Base-by-base conservation (phyloP, 1,140 invertebrate genomes). In the Mizuhopecten yessoensis region DNA sequence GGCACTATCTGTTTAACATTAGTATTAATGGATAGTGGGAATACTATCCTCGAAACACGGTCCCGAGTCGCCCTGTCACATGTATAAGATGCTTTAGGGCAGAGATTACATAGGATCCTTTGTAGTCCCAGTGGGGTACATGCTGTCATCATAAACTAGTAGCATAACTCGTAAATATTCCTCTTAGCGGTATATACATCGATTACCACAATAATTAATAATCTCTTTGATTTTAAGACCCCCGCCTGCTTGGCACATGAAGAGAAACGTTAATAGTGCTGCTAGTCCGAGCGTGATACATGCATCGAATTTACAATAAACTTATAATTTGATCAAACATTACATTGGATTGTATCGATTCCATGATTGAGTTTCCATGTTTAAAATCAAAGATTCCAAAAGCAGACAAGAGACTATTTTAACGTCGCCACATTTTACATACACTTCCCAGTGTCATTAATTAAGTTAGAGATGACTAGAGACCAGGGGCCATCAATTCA, bases 301-400 rank as follows among this genome's bases (percentile, higher is more conserved):
- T 75, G 57, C 29, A 75, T 75, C 57, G 57, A 75, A 75, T 75
- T 75, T 75, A 75, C 57, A 75, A 75, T 75, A 29, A 75, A 75
- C 57, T 9, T 75, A 2, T 75, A 75, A 75, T 75, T 75, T 75
- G 17, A 75, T 75, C 9, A 75, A n/a, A 29, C 11, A 29, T 17
- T 5, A 75, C n/a, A 75, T 5, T 11, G n/a, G 57, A 75, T 75
- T 7, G 0, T 29, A 75, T 75, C 23, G 57, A 75, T 75, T 75
- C 5, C 9, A 75, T 75, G 23, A 75, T 75, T 75, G 57, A 75
- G 57, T 75, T 75, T 75, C n/a, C 57, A 75, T 75, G 57, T 75
- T 75, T n/a, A 75, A 75, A 75, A 75, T 75, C 57, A 75, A 75
- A 75, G 57, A 75, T 75, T 23, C 23, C 23, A 75, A 49, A 75